These are phyloP conservation scores for Bombus fervidus DNA, from an alignment of 1,140 invertebrate species.

Conservation along the genomic window DNA sequence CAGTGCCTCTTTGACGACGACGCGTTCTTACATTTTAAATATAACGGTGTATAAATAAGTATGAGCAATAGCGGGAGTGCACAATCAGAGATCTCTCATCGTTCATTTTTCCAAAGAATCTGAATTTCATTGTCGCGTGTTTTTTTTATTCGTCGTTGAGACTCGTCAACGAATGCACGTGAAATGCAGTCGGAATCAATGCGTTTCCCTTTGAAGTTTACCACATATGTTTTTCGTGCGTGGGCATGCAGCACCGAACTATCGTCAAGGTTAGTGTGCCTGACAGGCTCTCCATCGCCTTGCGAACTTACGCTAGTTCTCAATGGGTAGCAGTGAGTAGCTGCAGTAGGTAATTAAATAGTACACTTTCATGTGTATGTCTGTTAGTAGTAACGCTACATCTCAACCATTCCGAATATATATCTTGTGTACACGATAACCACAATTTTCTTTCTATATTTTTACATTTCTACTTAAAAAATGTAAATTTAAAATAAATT, in stretches of 20 bases:
- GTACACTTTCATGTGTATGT: background rate
- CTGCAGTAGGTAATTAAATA: slow-evolving; percentile 30
- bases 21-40: slow-evolving; percentile 82
- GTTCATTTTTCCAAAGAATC: slow-evolving; percentile 58
- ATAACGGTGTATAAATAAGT: slow-evolving; percentile 83
- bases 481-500: background rate
- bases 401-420: background rate
- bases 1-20: slow-evolving; percentile 51
- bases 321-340: slow-evolving; percentile 27
- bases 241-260: slow-evolving; percentile 66
- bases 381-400: background rate
- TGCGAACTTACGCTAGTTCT: slow-evolving; percentile 23
- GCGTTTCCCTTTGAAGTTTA: slow-evolving; percentile 61
- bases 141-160: slow-evolving; percentile 40
- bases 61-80: slow-evolving; percentile 82
- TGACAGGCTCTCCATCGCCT: slow-evolving; percentile 38
- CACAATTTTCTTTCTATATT: background rate
- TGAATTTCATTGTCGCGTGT: background rate
- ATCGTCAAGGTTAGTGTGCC: slow-evolving; percentile 75
- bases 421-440: background rate
- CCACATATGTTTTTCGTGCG: slow-evolving; percentile 70
- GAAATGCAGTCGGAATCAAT: slow-evolving; percentile 57
- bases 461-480: background rate
- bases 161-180: slow-evolving; percentile 31
- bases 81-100: slow-evolving; percentile 75